Evolutionary conservation across 1,140 invertebrate genomes (phyloP), one percentile per base, ranked within the genome.

Genomic region (Lutraria rhynchaena): DNA sequence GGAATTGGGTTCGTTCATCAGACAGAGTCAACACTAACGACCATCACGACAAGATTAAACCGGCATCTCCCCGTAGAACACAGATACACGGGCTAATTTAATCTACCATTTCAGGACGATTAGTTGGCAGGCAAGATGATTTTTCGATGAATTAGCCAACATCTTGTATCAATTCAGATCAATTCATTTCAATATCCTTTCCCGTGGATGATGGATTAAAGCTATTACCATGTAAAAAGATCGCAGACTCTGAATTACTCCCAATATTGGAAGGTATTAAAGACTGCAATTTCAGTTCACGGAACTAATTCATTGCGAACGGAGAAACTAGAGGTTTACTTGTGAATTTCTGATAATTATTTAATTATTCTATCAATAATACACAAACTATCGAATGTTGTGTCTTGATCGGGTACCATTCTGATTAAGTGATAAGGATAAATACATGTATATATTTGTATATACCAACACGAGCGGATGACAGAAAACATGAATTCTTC

Each of bases 71-170:
- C 67, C 9, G 41, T 51, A 46, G 65, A 31, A 65, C 78, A 63
- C 57, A 15, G 58, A 49, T 61, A 51, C 69, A 49, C 53, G 7
- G 55, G 67, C 78, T 81, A 81, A 81, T 81, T 81, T 81, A 81
- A 81, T 81, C 70, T 81, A 65, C 78, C 33, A 81, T 81, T 70
- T 74, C 58, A 65, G 69, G 67, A 29, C 78, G 78, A 81, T 81
- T 81, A 81, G 60, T 55, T 81, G 69, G 78, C 69, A 74, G 57
- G 35, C 44, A 37, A 22, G 44, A 81, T 81, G 78, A 81, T 81
- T 81, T 81, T 74, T 65, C 78, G 65, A 81, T 81, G 78, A 81
- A 81, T 81, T 73, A 81, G 69, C 78, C 49, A 81, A 81, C 69
- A 81, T 81, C 78, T 73, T 71, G 78, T 73, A 81, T 81, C 58